A percentile compares a stretch with the other conserved stretches of the same genome.
phyloP scores from a whole-genome alignment of 2,888 invertebrate species.

The Allolobophora icterica region DNA sequence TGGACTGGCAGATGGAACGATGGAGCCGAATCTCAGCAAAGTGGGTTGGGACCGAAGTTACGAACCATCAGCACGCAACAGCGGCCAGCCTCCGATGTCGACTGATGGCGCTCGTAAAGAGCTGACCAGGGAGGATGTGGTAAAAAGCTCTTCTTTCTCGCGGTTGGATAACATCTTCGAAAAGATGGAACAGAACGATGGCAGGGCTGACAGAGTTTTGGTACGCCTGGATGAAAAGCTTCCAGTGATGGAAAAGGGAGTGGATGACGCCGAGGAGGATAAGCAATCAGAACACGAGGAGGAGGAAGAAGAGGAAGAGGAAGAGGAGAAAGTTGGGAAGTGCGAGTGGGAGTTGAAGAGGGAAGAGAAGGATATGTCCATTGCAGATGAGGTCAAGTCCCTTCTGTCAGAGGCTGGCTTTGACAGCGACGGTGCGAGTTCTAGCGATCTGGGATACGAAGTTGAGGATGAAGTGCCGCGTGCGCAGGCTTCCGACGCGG shows the following conservation, averaged over 20 bases:
- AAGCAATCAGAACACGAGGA: background rate
- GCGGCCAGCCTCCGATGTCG: too few relatives aligned
- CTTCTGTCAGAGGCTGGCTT: background rate
- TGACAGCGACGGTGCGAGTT: background rate
- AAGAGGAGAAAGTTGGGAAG: background rate
- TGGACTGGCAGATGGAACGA: background rate
- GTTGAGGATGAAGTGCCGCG: background rate
- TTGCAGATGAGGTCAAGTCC: background rate
- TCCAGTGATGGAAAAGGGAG: background rate
- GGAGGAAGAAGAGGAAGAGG: background rate
- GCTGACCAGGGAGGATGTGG: background rate
- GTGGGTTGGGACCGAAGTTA: background rate
- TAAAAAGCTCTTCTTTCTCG: background rate
- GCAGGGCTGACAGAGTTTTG: background rate
- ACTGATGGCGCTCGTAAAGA: background rate
- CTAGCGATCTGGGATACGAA: background rate
- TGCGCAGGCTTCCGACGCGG: too few relatives aligned
- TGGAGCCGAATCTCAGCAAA: background rate
- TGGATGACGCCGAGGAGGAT: background rate
- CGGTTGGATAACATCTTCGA: background rate
- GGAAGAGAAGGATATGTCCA: background rate
- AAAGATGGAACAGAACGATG: slow-evolving; percentile 15
- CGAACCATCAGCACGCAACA: too few relatives aligned
- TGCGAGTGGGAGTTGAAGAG: background rate
- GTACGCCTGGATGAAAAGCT: background rate